Evolutionary conservation across 1,140 invertebrate genomes (phyloP).

Genomic region (Platyscapa corneri): DNA sequence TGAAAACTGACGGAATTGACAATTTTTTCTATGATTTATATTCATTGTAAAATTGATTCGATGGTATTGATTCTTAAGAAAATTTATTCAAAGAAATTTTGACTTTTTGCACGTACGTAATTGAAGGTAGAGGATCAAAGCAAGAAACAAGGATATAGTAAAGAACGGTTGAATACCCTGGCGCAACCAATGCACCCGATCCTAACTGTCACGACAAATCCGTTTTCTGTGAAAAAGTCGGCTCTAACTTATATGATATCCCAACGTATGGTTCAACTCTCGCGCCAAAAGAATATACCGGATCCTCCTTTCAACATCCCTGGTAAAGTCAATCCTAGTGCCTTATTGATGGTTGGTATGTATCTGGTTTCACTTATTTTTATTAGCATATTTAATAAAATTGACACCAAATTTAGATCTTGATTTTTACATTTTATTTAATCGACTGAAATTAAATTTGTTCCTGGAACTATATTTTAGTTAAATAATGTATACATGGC

Average conservation of each 20-base stretch:
- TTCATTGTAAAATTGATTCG: not conserved
- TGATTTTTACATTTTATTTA: no score
- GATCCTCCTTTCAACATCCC: slow-evolving; percentile 44
- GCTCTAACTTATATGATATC: slow-evolving; percentile 60
- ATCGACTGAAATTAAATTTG: no score
- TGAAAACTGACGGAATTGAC: no score
- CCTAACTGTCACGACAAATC: slow-evolving; percentile 34
- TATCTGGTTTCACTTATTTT: not conserved
- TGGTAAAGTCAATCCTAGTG: slow-evolving; percentile 56
- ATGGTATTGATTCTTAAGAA: not conserved
- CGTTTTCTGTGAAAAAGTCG: slow-evolving; percentile 53
- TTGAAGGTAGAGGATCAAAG: not conserved
- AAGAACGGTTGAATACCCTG: not conserved
- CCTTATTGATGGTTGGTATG: slow-evolving; percentile 56
- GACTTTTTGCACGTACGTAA: not conserved
- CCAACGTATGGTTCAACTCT: slow-evolving; percentile 54
- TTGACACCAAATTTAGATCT: no score
- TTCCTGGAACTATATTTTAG: no score
- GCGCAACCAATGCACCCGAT: not conserved
- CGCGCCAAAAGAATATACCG: slow-evolving; percentile 25
- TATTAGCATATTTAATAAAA: no score
- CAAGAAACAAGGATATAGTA: not conserved
- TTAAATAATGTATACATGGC: no score
- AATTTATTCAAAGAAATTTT: not conserved
- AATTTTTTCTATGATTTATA: not conserved